Conservation (phyloP, 2,113 vertebrate species). For the Callithrix jacchus region DNA sequence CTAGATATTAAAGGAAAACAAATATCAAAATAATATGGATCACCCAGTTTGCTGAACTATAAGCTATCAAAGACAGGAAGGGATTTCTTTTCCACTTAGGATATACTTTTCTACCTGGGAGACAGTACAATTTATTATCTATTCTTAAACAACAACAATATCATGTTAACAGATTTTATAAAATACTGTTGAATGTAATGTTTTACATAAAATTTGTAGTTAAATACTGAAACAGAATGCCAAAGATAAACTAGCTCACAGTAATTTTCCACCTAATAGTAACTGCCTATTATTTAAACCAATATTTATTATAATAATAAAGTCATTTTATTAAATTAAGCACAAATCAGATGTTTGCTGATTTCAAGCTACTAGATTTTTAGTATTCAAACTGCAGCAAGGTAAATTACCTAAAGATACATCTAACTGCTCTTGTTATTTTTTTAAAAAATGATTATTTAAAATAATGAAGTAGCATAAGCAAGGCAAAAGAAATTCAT, state of each 20-base stretch:
- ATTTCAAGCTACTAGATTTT: constrained; percentile 24
- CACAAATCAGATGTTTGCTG: constrained; percentile 20
- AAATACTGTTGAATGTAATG: constrained; percentile 14
- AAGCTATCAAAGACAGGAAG: not conserved
- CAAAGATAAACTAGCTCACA: not conserved
- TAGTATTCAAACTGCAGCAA: constrained; percentile 17
- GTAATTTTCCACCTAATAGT: not conserved
- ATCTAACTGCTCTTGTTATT: constrained; percentile 33
- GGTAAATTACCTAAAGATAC: not conserved
- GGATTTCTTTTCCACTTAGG: not conserved
- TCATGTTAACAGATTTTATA: constrained; percentile 18
- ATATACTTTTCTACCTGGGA: not conserved
- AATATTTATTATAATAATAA: constrained; percentile 1
- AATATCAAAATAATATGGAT: not conserved
- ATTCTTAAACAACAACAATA: not conserved
- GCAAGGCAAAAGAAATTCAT: constrained; percentile 7
- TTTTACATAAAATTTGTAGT: not conserved
- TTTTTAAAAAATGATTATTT: not conserved
- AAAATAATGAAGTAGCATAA: not conserved
- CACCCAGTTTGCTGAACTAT: accelerated
- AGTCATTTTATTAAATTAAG: constrained; percentile 48
- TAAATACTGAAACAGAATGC: not conserved
- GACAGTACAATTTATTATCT: not conserved
- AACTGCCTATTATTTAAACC: not conserved
- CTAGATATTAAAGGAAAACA: constrained; percentile 79